These are phyloP conservation scores for Acronicta aceris DNA, from an alignment of 2,888 invertebrate genomes.

Conservation along the genomic window DNA sequence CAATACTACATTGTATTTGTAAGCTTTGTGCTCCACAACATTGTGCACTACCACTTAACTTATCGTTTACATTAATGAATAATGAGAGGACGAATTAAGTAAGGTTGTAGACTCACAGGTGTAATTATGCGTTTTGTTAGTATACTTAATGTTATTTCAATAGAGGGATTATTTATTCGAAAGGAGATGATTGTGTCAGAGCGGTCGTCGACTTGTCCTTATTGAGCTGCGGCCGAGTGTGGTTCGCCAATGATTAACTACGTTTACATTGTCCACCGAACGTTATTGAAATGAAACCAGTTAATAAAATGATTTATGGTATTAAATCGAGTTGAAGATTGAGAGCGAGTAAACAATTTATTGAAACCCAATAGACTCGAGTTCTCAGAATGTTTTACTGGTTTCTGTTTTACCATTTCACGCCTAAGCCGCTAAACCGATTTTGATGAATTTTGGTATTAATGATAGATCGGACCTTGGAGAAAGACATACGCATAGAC, in stretches of 20 bases:
- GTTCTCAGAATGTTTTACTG: no score
- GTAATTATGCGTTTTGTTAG: slow-evolving; percentile 18
- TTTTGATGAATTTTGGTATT: no score
- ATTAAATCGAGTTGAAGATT: slow-evolving; percentile 19
- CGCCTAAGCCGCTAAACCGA: no score
- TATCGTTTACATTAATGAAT: slow-evolving; percentile 72
- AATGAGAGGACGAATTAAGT: slow-evolving; percentile 37
- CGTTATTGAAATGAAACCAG: slow-evolving; percentile 47
- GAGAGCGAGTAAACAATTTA: slow-evolving; percentile 24
- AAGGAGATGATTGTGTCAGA: slow-evolving; percentile 41
- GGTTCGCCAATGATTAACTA: slow-evolving; percentile 46
- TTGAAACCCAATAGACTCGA: slow-evolving; percentile 6
- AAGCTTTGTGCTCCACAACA: slow-evolving; percentile 65
- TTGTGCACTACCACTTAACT: slow-evolving; percentile 56
- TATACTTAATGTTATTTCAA: slow-evolving; percentile 31
- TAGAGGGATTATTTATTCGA: slow-evolving; percentile 38
- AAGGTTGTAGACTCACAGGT: slow-evolving; percentile 21
- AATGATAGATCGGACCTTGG: no score
- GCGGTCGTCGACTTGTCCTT: slow-evolving; percentile 51
- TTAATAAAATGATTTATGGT: slow-evolving; percentile 40
- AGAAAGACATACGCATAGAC: no score
- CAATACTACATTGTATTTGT: slow-evolving; percentile 76
- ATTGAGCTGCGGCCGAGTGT: slow-evolving; percentile 34
- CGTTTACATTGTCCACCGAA: slow-evolving; percentile 43
- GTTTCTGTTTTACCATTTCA: no score